Evolutionary conservation across 2,113 vertebrate species (phyloP).

Genomic region (Chaenocephalus aceratus): DNA sequence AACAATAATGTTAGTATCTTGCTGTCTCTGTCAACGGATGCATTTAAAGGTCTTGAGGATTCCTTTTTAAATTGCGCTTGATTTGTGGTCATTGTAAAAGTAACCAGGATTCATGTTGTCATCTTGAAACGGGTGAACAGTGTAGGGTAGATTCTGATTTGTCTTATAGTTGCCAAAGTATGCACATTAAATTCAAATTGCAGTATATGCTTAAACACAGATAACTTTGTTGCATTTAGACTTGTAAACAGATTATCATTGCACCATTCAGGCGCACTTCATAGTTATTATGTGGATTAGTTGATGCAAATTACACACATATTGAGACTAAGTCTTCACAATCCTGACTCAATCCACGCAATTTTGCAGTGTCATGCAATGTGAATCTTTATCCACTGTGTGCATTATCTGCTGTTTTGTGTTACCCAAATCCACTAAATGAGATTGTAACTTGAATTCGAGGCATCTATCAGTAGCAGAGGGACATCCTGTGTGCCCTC

Average conservation of each 20-base stretch:
- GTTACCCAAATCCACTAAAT: not conserved
- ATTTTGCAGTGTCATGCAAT: not conserved
- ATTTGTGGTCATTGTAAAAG: conserved; percentile 20
- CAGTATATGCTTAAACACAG: not conserved
- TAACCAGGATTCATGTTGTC: not conserved
- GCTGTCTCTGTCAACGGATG: not conserved
- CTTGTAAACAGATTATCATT: not conserved
- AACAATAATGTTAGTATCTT: not conserved
- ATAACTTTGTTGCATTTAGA: not conserved
- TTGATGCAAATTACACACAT: not conserved
- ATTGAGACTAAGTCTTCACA: not conserved
- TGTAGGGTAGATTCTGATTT: not conserved
- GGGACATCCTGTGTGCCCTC: conserved; percentile 6
- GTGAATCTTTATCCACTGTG: not conserved
- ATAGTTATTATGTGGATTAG: not conserved
- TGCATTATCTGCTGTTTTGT: not conserved
- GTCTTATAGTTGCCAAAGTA: not conserved
- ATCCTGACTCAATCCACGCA: not conserved
- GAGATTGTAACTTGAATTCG: not conserved
- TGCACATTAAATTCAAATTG: not conserved
- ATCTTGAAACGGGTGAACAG: not conserved
- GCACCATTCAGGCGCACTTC: not conserved
- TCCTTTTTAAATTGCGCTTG: not conserved
- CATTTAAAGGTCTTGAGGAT: not conserved
- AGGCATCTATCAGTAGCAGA: not conserved